A percentile compares a stretch with the other conserved stretches of the same genome.
Evolutionary conservation across 2,113 vertebrate species (phyloP).

Genomic region (Athene noctua): DNA sequence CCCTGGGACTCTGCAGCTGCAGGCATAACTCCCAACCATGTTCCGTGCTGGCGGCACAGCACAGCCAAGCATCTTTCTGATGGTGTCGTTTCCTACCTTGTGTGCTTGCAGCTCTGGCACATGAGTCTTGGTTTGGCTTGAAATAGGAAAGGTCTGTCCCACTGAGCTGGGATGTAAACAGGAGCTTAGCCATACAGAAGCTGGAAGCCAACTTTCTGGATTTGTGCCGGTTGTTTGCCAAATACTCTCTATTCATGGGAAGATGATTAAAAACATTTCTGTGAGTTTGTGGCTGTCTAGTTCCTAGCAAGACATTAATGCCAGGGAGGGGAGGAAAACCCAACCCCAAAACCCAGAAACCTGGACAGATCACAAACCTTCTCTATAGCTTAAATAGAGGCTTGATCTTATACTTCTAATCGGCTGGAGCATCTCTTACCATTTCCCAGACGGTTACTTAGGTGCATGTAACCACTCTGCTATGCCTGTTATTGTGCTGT

Average conservation of each 20-base stretch:
- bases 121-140: background rate
- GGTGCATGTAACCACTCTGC: background rate
- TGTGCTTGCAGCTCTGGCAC: background rate
- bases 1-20: background rate
- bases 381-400: background rate
- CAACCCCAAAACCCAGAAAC: background rate
- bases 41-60: accelerated
- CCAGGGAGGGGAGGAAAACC: background rate
- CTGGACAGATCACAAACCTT: background rate
- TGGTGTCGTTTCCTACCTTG: background rate
- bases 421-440: background rate
- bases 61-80: background rate
- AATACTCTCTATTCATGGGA: background rate
- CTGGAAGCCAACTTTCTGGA: slow-evolving; percentile 8
- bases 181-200: background rate
- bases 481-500: background rate
- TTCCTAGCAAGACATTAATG: background rate
- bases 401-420: background rate
- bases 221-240: slow-evolving; percentile 28
- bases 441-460: slow-evolving; percentile 19
- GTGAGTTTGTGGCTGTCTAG: background rate
- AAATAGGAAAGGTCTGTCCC: background rate
- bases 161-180: background rate
- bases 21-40: accelerated
- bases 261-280: slow-evolving; percentile 24